Evolutionary conservation across 2,113 vertebrate genomes (phyloP).

Genomic region (Pterocles burchelli): DNA sequence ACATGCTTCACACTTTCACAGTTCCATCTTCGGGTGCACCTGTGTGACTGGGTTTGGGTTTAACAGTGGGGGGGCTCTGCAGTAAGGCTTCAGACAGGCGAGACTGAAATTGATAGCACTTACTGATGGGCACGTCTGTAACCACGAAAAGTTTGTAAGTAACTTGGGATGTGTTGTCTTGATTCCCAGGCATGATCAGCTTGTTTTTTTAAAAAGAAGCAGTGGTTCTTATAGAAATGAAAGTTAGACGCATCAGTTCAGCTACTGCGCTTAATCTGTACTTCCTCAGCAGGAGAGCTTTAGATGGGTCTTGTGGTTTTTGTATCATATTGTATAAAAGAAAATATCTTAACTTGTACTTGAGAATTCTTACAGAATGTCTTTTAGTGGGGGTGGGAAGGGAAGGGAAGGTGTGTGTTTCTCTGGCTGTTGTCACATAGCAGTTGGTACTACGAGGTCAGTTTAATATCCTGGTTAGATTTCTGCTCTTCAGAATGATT

Average conservation of each 20-base stretch:
- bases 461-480: neutral
- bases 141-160: neutral
- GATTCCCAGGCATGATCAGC: neutral
- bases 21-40: neutral
- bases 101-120: neutral
- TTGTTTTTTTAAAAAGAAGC: neutral
- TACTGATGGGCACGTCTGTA: neutral
- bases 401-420: neutral
- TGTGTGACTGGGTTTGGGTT: neutral
- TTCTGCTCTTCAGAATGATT: neutral
- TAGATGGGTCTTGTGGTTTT: neutral
- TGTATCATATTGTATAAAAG: neutral
- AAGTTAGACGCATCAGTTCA: neutral
- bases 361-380: fast-evolving
- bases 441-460: neutral
- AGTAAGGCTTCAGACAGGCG: neutral
- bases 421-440: neutral
- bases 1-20: neutral
- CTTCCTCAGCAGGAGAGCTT: neutral
- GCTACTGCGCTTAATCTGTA: neutral
- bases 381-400: neutral
- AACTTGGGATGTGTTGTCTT: neutral
- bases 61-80: neutral
- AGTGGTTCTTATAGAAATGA: neutral
- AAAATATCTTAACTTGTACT: neutral